Evolutionary conservation across 2,888 invertebrate species (phyloP), one percentile per base, ranked within the genome.

Genomic region (Clepsis dumicolana): DNA sequence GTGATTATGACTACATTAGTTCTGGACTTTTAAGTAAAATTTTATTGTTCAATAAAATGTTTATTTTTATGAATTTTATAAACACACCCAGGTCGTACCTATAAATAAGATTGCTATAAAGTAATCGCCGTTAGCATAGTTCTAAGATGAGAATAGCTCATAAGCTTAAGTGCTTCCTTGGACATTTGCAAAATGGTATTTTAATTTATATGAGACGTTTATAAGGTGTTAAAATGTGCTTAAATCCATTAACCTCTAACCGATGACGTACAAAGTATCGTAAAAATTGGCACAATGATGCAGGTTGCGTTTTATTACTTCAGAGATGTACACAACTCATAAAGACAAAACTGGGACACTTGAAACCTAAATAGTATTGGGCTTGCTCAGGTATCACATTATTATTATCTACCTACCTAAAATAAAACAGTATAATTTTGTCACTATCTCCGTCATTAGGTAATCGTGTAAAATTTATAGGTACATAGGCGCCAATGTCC

Each of bases 221-320:
- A 65, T 52, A 62, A 50, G 50, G 62, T 50, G 62, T 67, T 65
- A 27, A 62, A 21, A 50, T 54, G 62, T 50, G 10, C 27, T 59
- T 18, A 65, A 41, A 60, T 44, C 60, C 24, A 61, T 65, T 61
- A 61, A 63, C 62, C 62, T 48, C 29, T 57, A 38, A 18, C 50
- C 24, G 27, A 27, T 57, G 48, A 27, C 50, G 14, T 67, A 18
- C 62, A 63, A 63, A 50, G 27, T 25, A 48, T 41, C 56, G 12
- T 63, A 57, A 57, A 8, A 38, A 41, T 29, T n/a, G 16, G 41
- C 29, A 53, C 29, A 64, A 44, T n/a, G 29, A 48, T 54, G 63
- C 54, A 64, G 24, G 44, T 64, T 32, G 14, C 0, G 10, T 14
- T 64, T 56, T 56, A 64, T 27, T 29, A 21, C 57, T 57, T 41